phyloP scores from a whole-genome alignment of 2,113 vertebrate genomes.

The Pseudopipra pipra region DNA sequence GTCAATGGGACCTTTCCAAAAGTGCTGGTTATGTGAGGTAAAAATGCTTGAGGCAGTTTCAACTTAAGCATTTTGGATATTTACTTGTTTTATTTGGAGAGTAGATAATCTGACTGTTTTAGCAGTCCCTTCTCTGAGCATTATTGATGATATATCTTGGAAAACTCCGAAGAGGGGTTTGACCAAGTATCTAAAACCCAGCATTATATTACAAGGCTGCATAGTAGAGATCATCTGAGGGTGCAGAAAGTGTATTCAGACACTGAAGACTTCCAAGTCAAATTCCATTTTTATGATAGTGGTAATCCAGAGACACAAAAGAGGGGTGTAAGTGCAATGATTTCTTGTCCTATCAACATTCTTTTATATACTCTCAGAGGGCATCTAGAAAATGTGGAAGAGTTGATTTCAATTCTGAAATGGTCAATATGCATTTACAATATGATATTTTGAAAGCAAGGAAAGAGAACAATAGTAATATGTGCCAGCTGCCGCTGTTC shows the following conservation, averaged over 20 bases:
- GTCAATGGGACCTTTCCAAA: constrained; percentile 21
- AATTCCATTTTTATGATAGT: background rate
- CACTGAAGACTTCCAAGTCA: background rate
- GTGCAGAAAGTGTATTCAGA: background rate
- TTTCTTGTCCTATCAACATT: background rate
- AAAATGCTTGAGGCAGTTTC: constrained; percentile 8
- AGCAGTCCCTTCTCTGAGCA: background rate
- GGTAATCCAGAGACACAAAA: background rate
- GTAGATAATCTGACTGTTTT: background rate
- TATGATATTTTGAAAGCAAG: background rate
- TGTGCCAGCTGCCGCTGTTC: background rate
- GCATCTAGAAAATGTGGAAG: background rate
- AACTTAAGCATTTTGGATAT: constrained; percentile 8
- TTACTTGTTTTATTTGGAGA: constrained; percentile 34
- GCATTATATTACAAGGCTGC: background rate
- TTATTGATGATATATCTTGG: background rate
- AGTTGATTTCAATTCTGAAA: background rate
- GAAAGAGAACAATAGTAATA: background rate
- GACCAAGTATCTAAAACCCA: background rate
- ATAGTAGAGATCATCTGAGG: background rate
- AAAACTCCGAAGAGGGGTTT: background rate
- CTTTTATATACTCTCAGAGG: background rate
- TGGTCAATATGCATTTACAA: background rate
- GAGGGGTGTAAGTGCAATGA: background rate
- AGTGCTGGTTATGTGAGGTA: background rate